Conservation (phyloP, 1,140 invertebrate species). For the Orius insidiosus region DNA sequence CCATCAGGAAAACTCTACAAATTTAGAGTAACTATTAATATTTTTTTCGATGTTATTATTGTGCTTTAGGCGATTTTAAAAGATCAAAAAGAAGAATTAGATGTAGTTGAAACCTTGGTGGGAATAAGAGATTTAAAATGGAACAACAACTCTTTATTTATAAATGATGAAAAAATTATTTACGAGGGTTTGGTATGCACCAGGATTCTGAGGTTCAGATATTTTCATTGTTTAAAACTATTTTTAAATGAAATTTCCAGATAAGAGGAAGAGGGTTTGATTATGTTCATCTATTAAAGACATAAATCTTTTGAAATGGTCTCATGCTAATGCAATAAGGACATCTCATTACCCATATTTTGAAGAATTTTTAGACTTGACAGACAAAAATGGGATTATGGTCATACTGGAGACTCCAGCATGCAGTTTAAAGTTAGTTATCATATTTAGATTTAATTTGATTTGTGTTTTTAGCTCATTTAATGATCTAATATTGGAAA, state of each 20-base stretch:
- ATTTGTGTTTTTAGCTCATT: conserved; percentile 17
- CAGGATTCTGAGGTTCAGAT: conserved; percentile 39
- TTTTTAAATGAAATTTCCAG: conserved; percentile 22
- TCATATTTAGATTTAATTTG: background rate
- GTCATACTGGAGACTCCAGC: conserved; percentile 47
- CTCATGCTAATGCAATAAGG: conserved; percentile 44
- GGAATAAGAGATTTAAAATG: conserved; percentile 37
- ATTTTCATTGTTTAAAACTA: background rate
- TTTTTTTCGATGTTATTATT: background rate
- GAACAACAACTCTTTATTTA: conserved; percentile 27
- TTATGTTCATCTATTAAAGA: conserved; percentile 38
- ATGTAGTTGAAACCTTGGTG: conserved; percentile 34
- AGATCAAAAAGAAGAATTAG: conserved; percentile 4
- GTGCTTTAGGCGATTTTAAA: background rate
- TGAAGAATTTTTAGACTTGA: conserved; percentile 45
- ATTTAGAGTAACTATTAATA: background rate
- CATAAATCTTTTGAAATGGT: conserved; percentile 45
- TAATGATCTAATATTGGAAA: conserved; percentile 25
- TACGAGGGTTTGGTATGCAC: conserved; percentile 45
- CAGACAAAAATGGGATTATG: conserved; percentile 42
- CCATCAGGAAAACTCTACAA: background rate
- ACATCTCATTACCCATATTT: conserved; percentile 60
- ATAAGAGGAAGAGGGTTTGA: conserved; percentile 42
- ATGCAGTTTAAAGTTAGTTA: conserved; percentile 19
- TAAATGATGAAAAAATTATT: conserved; percentile 42